Conservation (phyloP, 2,113 vertebrate genomes). For the Spermophilus dauricus region DNA sequence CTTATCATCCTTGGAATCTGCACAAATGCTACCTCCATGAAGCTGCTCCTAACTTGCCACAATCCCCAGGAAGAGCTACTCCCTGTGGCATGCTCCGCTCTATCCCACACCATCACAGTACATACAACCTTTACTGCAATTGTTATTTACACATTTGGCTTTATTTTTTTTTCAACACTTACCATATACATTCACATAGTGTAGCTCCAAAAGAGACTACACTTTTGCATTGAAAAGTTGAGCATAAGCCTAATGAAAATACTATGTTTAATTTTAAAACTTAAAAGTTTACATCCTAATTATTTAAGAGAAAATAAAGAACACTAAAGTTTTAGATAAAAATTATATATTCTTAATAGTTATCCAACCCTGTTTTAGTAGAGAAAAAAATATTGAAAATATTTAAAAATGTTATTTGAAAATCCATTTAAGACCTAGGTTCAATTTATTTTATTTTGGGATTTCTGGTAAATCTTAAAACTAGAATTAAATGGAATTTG, state of each 20-base stretch:
- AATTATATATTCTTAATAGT: neutral
- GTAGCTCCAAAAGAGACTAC: constrained; percentile 19
- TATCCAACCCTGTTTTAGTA: constrained; percentile 3
- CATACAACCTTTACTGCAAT: neutral
- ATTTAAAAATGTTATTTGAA: constrained; percentile 47
- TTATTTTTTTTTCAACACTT: constrained; percentile 12
- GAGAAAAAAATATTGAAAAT: neutral
- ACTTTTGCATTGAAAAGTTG: neutral
- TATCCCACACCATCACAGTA: neutral
- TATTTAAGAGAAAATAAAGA: neutral
- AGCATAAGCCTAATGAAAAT: constrained; percentile 21
- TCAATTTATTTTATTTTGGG: constrained; percentile 42
- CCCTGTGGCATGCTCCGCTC: neutral
- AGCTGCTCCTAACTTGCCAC: neutral
- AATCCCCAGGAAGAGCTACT: neutral
- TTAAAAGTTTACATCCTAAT: neutral
- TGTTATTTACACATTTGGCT: neutral
- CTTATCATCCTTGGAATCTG: neutral
- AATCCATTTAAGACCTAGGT: neutral
- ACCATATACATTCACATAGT: neutral
- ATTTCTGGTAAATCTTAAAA: constrained; percentile 16
- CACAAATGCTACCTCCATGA: neutral
- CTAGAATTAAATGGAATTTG: constrained; percentile 19
- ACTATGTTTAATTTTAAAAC: neutral
- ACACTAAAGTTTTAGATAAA: neutral